These are phyloP conservation scores for Microcebus ravelobensis DNA, from an alignment of 2,113 vertebrate genomes.

Conservation along the genomic window DNA sequence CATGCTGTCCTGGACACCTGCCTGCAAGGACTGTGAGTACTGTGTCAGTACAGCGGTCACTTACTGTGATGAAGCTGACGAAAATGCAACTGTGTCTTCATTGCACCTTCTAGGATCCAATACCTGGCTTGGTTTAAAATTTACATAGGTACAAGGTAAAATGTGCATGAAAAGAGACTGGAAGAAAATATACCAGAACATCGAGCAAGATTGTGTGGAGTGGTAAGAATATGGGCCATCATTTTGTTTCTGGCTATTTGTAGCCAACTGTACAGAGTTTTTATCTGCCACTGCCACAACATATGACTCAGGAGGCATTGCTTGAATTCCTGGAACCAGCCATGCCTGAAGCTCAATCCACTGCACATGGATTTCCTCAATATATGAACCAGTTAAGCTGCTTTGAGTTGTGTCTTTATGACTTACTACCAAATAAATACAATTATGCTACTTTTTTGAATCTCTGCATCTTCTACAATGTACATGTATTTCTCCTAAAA, in stretches of 20 bases:
- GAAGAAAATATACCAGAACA: not conserved
- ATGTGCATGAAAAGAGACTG: not conserved
- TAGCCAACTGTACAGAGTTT: not conserved
- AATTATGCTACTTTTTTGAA: conserved; percentile 13
- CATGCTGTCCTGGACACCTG: not conserved
- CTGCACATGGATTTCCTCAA: conserved; percentile 16
- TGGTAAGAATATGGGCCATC: not conserved
- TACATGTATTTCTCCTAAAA: not conserved
- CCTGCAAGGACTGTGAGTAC: not conserved
- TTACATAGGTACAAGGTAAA: not conserved
- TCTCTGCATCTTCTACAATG: not conserved
- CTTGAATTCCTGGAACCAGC: conserved; percentile 39
- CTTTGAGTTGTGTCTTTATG: not conserved
- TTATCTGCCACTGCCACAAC: not conserved
- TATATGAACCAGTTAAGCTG: not conserved
- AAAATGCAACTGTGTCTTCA: not conserved
- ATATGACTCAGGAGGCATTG: not conserved
- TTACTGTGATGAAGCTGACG: not conserved
- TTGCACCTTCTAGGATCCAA: not conserved
- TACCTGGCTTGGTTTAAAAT: not conserved
- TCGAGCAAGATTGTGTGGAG: not conserved
- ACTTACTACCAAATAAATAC: not conserved
- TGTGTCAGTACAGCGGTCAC: not conserved
- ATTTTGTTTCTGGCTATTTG: conserved; percentile 5
- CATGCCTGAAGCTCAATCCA: not conserved